phyloP scores from a whole-genome alignment of 2,797 vertebrate species.

The Phoebastria nigripes region DNA sequence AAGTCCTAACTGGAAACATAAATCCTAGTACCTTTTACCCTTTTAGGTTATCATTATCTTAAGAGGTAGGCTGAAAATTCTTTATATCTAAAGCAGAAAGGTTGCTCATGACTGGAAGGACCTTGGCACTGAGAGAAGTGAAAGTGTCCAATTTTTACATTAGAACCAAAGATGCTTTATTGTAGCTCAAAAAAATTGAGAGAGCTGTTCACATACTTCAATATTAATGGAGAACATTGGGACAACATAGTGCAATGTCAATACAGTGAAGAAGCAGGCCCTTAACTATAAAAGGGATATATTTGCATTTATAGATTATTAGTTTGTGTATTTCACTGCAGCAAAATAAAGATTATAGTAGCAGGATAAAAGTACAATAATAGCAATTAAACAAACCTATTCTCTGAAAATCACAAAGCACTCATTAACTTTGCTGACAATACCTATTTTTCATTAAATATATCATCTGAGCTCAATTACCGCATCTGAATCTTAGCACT shows the following conservation, averaged over 20 bases:
- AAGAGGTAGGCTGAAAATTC: not conserved
- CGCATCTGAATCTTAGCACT: not conserved
- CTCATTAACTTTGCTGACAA: not conserved
- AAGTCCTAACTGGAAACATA: constrained; percentile 43
- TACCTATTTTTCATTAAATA: not conserved
- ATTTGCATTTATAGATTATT: not conserved
- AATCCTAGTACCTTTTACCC: not conserved
- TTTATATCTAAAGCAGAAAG: not conserved
- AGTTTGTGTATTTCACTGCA: not conserved
- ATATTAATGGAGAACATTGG: not conserved
- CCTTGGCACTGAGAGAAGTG: constrained; percentile 8
- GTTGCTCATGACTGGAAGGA: not conserved
- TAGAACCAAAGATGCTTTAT: not conserved
- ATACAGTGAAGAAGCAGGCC: not conserved
- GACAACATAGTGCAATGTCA: not conserved
- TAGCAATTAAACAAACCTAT: not conserved
- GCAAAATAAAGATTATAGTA: not conserved
- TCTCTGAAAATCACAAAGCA: not conserved
- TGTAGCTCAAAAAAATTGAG: not conserved
- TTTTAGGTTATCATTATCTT: constrained; percentile 30
- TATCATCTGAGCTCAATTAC: not conserved
- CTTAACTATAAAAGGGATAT: not conserved
- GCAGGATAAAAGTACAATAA: not conserved
- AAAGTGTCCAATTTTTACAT: constrained; percentile 32
- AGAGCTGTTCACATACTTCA: not conserved